Base-by-base conservation (phyloP, 2,113 vertebrate genomes). In the Callipepla squamata region DNA sequence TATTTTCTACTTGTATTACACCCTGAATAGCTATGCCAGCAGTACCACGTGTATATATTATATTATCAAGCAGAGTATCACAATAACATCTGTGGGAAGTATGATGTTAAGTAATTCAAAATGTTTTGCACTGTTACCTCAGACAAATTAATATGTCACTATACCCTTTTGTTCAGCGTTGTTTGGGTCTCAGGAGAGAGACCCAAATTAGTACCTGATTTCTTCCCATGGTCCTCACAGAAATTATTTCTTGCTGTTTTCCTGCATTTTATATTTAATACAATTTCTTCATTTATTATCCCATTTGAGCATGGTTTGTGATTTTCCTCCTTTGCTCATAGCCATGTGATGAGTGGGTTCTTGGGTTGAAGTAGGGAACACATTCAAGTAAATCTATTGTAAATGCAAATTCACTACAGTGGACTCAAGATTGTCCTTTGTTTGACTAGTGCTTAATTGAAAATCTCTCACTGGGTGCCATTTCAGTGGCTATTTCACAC, bases 1-100 rank as follows among this genome's bases (percentile, higher is more conserved):
- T 92, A 25, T 94, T 96, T 94, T 94, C 51, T 92, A 1, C 88
- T 86, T 80, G 38, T 58, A 36, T 86, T 85, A 10, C 47, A 75
- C 15, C 11, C 80, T 75, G 76, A 88, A 36, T 34, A 92, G 63
- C 58, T 79, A 4, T 88, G 85, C 68, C 40, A 88, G 76, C 69
- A 75, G 26, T 59, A 78, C 50, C 44, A 47, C 70, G 67, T 7
- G 7, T 85, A 47, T 58, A 63, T 69, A 26, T 68, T 85, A 17
- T 65, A 80, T 94, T 74, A 59, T 75, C 50, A n/a, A 30, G 7
- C 48, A 22, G 58, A 13, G 3, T 66, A 15, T 82, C 53, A 80
- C 72, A 77, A 45, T 83, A 80, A 74, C 50, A 76, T 62, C 53
- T 83, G 1, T 66, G 13, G 80, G 59, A 38, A 28, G 61, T 28